Conservation (phyloP, 2,797 vertebrate genomes). For the Gobionotothen gibberifrons region DNA sequence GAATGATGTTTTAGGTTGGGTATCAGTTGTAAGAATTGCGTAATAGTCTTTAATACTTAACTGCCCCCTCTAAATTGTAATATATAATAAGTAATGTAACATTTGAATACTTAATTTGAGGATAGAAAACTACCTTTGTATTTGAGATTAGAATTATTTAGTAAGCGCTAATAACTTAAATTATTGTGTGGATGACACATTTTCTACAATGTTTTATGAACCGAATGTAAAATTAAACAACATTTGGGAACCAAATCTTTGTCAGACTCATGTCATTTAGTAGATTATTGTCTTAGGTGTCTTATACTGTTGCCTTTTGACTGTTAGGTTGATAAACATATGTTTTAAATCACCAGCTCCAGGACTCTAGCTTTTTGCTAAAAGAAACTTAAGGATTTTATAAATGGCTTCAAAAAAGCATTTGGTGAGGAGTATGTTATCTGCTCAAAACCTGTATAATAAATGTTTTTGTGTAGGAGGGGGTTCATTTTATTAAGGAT, state of each 20-base stretch:
- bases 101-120: conserved; percentile 24
- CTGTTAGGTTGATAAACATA: no score
- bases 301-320: not conserved
- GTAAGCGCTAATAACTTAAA: conserved; percentile 35
- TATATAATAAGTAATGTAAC: conserved; percentile 27
- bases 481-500: no score
- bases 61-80: conserved; percentile 34
- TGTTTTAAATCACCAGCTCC: no score
- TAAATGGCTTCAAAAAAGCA: no score
- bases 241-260: conserved; percentile 48
- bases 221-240: conserved; percentile 69
- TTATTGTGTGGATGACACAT: conserved; percentile 29
- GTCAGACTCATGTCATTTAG: conserved; percentile 17
- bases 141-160: conserved; percentile 38
- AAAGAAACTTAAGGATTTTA: no score
- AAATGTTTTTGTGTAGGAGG: no score
- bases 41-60: conserved; percentile 26
- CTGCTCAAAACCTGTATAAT: no score
- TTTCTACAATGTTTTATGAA: conserved; percentile 62
- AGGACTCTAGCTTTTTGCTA: no score
- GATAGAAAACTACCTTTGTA: conserved; percentile 42
- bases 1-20: conserved; percentile 40
- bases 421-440: no score
- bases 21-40: conserved; percentile 20
- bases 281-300: conserved; percentile 8